Conservation (phyloP, 1,140 invertebrate species). For the Orius laevigatus region DNA sequence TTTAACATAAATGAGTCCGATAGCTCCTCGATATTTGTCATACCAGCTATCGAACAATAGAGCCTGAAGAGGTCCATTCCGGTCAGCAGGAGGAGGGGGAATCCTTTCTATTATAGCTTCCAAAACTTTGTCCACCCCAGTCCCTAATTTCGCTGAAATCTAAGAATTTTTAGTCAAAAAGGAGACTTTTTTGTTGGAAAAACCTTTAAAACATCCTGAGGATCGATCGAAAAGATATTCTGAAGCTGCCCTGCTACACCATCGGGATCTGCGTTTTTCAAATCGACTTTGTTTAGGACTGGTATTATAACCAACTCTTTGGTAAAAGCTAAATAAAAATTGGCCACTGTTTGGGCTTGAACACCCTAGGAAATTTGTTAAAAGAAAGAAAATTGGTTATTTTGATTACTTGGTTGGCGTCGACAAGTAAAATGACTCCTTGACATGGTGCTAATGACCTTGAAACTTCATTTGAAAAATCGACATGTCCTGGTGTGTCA, state of each 20-base stretch:
- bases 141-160: slow-evolving; percentile 82
- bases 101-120: slow-evolving; percentile 60
- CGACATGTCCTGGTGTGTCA: slow-evolving; percentile 97
- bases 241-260: slow-evolving; percentile 61
- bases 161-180: slow-evolving; percentile 24
- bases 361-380: slow-evolving; percentile 42
- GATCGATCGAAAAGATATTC: slow-evolving; percentile 69
- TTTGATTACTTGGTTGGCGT: slow-evolving; percentile 68
- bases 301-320: slow-evolving; percentile 73
- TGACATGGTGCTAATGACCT: slow-evolving; percentile 81
- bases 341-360: slow-evolving; percentile 95
- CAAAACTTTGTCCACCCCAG: slow-evolving; percentile 58
- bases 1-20: slow-evolving; percentile 62
- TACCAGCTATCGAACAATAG: slow-evolving; percentile 91
- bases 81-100: slow-evolving; percentile 49
- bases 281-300: slow-evolving; percentile 92
- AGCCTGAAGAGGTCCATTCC: slow-evolving; percentile 49
- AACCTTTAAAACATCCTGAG: slow-evolving; percentile 46
- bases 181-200: neutral
- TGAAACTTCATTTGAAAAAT: slow-evolving; percentile 92
- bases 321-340: slow-evolving; percentile 83
- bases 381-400: neutral
- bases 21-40: slow-evolving; percentile 70
- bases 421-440: slow-evolving; percentile 86
- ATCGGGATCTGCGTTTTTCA: slow-evolving; percentile 77